Conservation (phyloP, 2,888 invertebrate species). For the Zelleria hepariella region DNA sequence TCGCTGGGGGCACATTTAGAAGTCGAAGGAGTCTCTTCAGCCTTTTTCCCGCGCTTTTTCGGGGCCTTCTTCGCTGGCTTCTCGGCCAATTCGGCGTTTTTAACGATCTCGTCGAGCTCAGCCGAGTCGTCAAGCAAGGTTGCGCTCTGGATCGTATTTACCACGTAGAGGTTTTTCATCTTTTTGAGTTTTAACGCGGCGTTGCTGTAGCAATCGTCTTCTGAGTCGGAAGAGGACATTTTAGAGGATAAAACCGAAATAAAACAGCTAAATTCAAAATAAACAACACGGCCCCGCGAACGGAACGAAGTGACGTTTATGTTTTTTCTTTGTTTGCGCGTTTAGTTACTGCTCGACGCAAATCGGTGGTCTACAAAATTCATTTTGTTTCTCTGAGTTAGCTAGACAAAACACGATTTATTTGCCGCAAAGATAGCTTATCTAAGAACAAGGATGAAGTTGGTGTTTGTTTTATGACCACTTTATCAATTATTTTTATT, state of each 20-base stretch:
- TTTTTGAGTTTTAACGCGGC: slow-evolving; percentile 38
- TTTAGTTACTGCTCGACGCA: too few relatives aligned
- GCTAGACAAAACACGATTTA: too few relatives aligned
- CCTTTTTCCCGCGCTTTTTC: not conserved
- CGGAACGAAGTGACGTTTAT: too few relatives aligned
- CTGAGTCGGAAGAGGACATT: slow-evolving; percentile 53
- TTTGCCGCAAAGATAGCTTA: too few relatives aligned
- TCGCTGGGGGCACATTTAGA: not conserved
- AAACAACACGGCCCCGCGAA: not conserved
- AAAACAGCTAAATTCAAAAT: not conserved
- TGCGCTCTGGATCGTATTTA: slow-evolving; percentile 24
- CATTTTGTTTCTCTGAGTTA: too few relatives aligned
- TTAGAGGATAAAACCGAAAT: not conserved
- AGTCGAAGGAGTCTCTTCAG: not conserved
- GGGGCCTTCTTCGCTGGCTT: not conserved
- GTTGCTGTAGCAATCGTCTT: slow-evolving; percentile 56
- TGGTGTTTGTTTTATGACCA: too few relatives aligned
- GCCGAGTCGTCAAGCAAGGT: slow-evolving; percentile 23
- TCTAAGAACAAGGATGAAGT: too few relatives aligned
- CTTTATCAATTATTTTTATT: too few relatives aligned
- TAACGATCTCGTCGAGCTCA: not conserved
- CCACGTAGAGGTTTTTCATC: slow-evolving; percentile 32
- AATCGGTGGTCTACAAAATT: too few relatives aligned
- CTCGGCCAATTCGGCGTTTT: not conserved
- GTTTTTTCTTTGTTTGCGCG: too few relatives aligned